Conservation (phyloP, 92 coral and sea anemone genomes). For the Umimayanthus kanabou region DNA sequence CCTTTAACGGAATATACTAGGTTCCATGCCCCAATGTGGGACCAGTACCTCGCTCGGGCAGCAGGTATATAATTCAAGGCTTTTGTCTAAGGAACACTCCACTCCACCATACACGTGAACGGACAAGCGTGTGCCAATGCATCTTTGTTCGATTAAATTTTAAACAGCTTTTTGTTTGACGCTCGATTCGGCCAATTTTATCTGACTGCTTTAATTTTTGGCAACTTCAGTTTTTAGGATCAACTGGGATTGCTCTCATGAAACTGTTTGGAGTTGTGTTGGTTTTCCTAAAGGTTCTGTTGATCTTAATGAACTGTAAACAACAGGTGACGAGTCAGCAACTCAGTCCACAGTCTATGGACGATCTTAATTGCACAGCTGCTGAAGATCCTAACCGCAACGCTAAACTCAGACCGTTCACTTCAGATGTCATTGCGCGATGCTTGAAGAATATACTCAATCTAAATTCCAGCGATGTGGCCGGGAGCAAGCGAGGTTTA, state of each 20-base stretch:
- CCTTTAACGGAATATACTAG: background rate
- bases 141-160: constrained; percentile 16
- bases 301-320: background rate
- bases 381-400: background rate
- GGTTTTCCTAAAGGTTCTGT: constrained; percentile 22
- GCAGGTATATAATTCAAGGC: constrained; percentile 31
- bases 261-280: background rate
- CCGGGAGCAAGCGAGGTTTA: constrained; percentile 2
- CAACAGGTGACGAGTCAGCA: constrained; percentile 16
- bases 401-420: background rate
- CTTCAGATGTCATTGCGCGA: background rate
- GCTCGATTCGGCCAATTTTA: no score
- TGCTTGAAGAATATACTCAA: constrained; percentile 8
- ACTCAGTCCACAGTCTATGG: background rate
- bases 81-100: background rate
- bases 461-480: background rate
- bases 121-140: background rate
- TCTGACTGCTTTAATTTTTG: background rate
- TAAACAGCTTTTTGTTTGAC: constrained; percentile 8
- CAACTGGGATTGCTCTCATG: constrained; percentile 4
- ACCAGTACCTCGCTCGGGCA: background rate
- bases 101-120: constrained; percentile 16
- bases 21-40: background rate
- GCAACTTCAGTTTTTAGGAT: background rate
- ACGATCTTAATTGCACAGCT: constrained; percentile 3